Conservation (phyloP, 2,113 vertebrate species). For the Chlamydotis undulata region DNA sequence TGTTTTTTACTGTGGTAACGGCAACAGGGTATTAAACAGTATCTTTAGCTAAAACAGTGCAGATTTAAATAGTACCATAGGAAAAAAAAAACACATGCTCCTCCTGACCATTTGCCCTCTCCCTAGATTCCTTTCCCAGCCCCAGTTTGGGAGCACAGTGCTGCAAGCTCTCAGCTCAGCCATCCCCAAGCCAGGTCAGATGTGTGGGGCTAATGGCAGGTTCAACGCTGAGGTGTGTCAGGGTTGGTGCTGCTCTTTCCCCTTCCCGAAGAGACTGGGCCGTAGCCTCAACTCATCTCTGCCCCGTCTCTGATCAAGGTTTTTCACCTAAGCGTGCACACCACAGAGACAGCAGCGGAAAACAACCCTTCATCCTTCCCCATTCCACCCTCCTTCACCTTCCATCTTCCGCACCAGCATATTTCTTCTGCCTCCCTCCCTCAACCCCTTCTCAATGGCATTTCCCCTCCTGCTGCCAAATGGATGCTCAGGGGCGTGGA, state of each 20-base stretch:
- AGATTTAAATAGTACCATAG: not conserved
- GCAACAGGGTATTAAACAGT: not conserved
- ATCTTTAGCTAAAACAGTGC: not conserved
- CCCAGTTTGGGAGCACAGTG: not conserved
- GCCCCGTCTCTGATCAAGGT: not conserved
- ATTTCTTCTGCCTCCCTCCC: not conserved
- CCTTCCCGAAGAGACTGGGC: not conserved
- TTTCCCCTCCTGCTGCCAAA: not conserved
- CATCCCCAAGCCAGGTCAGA: not conserved
- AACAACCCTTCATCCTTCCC: not conserved
- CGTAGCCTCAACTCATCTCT: not conserved
- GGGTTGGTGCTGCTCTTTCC: not conserved
- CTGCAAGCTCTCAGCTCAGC: not conserved
- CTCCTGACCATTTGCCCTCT: not conserved
- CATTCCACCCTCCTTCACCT: not conserved
- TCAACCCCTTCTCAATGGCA: not conserved
- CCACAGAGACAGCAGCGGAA: not conserved
- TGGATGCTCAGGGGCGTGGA: not conserved
- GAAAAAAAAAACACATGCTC: not conserved
- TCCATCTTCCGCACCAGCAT: rapidly evolving
- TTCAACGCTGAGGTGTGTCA: rapidly evolving
- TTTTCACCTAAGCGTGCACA: rapidly evolving
- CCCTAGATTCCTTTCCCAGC: not conserved
- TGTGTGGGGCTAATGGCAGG: rapidly evolving
- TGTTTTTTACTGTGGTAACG: not conserved